Conservation (phyloP, 2,113 vertebrate species). For the Scartelaos histophorus region DNA sequence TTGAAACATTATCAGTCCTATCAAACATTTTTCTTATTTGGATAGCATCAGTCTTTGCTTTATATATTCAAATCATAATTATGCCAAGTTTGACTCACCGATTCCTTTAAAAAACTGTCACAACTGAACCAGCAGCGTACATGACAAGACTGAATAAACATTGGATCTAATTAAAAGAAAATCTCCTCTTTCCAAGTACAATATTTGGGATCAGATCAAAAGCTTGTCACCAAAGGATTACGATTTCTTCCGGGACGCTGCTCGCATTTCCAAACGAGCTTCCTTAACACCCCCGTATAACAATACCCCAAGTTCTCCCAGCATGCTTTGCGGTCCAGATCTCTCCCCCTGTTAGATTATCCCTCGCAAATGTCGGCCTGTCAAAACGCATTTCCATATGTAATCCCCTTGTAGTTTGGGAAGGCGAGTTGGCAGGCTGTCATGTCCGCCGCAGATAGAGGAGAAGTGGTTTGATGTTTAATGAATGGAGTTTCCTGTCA, state of each 20-base stretch:
- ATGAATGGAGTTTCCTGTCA: constrained; percentile 95
- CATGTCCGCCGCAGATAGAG: constrained; percentile 55
- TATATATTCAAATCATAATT: not conserved
- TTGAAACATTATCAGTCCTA: too few relatives aligned
- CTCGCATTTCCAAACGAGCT: constrained; percentile 47
- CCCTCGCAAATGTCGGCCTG: constrained; percentile 66
- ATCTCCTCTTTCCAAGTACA: constrained; percentile 55
- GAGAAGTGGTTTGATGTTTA: constrained; percentile 81
- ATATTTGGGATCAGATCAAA: constrained; percentile 61
- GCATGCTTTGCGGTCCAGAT: constrained; percentile 64
- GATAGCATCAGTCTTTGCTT: not conserved
- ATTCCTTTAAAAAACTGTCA: not conserved
- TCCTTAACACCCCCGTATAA: constrained; percentile 26
- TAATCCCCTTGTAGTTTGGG: constrained; percentile 70
- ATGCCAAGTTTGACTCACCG: not conserved
- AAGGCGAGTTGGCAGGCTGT: constrained; percentile 65
- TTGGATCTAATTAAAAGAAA: constrained; percentile 74
- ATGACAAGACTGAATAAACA: constrained; percentile 75
- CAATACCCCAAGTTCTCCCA: constrained; percentile 59
- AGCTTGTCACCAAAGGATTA: constrained; percentile 62
- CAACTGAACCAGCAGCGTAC: not conserved
- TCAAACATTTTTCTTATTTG: not conserved
- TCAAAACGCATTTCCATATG: constrained; percentile 71
- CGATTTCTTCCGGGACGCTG: constrained; percentile 62
- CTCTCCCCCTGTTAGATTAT: constrained; percentile 74